Percentiles rank a stretch among this genome's conserved stretches.
phyloP scores from a whole-genome alignment of 2,113 vertebrate species.

The Fukomys damarensis region DNA sequence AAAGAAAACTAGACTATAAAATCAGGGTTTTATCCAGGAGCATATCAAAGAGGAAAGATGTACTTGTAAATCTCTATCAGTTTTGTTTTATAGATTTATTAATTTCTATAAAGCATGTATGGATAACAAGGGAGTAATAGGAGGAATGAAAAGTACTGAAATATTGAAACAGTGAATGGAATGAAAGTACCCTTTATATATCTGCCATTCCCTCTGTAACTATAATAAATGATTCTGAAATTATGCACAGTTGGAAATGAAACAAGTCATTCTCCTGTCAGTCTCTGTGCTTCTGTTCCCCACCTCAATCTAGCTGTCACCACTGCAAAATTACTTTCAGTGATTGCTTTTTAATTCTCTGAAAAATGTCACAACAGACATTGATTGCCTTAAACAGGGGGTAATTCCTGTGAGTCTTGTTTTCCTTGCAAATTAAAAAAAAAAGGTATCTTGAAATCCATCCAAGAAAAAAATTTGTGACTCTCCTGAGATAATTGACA shows the following conservation, averaged over 20 bases:
- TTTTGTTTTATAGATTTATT: conserved; percentile 8
- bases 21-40: background rate
- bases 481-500: conserved; percentile 34
- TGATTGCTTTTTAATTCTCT: conserved; percentile 22
- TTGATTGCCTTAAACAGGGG: background rate
- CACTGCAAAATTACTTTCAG: background rate
- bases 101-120: conserved; percentile 17
- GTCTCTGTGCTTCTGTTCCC: background rate
- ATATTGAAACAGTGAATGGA: background rate
- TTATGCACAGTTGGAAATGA: background rate
- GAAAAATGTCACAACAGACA: conserved; percentile 22
- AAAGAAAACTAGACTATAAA: conserved; percentile 9
- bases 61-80: background rate
- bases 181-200: background rate
- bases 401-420: background rate
- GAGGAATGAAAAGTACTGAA: conserved; percentile 1
- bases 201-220: background rate
- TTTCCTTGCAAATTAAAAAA: conserved; percentile 44
- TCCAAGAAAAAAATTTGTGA: background rate
- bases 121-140: background rate
- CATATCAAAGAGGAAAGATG: background rate
- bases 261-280: background rate
- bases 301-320: background rate
- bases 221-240: conserved; percentile 3
- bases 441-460: conserved; percentile 50